Conservation (phyloP, 1,140 invertebrate genomes). For the Physella acuta region DNA sequence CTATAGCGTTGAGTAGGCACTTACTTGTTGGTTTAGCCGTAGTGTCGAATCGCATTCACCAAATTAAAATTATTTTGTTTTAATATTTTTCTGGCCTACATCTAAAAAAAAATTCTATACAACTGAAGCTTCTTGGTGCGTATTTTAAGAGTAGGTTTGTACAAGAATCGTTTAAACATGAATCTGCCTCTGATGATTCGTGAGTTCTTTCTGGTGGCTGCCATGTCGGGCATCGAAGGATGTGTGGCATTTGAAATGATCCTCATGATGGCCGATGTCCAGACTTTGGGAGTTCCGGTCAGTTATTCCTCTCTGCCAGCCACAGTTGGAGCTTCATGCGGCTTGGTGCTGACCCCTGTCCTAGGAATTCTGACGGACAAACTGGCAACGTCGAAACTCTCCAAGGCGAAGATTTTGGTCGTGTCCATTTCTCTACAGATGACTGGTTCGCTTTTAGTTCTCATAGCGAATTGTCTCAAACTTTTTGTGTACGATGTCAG, state of each 20-base stretch:
- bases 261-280: constrained; percentile 25
- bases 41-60: no score
- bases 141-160: background rate
- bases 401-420: constrained; percentile 8
- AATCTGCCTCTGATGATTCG: background rate
- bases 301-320: constrained; percentile 19
- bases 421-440: background rate
- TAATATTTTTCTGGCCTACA: no score
- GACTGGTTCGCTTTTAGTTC: background rate
- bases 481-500: background rate
- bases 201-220: constrained; percentile 12
- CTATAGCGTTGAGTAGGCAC: no score
- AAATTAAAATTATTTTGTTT: no score
- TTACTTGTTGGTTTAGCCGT: no score
- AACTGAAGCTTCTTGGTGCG: background rate
- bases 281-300: constrained; percentile 15
- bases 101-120: background rate
- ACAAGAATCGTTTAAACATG: background rate
- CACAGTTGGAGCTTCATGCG: constrained; percentile 18
- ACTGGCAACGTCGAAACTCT: constrained; percentile 10
- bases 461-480: constrained; percentile 4
- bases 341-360: constrained; percentile 19
- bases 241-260: constrained; percentile 26
- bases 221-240: constrained; percentile 17
- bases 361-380: constrained; percentile 24